Evolutionary conservation across 1,140 invertebrate species (phyloP), one percentile per base, ranked within the genome.

Genomic region (Bombus polaris): DNA sequence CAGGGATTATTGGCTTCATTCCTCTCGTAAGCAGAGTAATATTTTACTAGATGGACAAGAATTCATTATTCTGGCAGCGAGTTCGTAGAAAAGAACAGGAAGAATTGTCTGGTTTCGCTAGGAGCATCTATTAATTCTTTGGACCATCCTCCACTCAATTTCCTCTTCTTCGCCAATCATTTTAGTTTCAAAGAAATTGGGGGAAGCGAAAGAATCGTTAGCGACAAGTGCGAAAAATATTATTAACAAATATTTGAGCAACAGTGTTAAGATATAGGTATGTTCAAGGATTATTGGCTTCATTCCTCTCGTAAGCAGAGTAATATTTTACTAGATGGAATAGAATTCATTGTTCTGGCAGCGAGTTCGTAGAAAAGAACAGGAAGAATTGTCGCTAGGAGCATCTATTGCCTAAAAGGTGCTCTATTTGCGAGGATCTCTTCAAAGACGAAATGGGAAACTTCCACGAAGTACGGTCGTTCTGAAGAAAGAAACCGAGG

Each of bases 201-300:
- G 3, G 12, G 10, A 59, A 6, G 5, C 0, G 47, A 44, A 44
- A 44, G 44, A 15, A 44, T 44, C 44, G 44, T 18, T 0, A 5
- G 15, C 15, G 4, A 47, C 5, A 1, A 5, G 44, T 5, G 44
- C 5, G 5, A 13, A 15, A 1, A 6, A 5, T 15, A 44, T 15
- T 15, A 44, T 53, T 6, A 53, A 6, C 0, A 4, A 2, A 22
- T 22, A 22, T 22, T 18, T 0, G 2, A 62, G 10, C 0, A n/a
- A 13, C 28, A 3, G 12, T 0, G 59, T 13, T 5, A n/a, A 13
- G 28, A n/a, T 62, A 5, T n/a, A 12, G 8, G 3, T 13, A 5
- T 5, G 28, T 62, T 62, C 13, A 53, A 22, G 22, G 0, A 2
- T 5, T 53, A 15, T 18, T 5, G 18, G 47, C 15, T 18, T 28